Evolutionary conservation across 2,113 vertebrate genomes (phyloP), one percentile per base, ranked within the genome.

Genomic region (Pongo abelii): DNA sequence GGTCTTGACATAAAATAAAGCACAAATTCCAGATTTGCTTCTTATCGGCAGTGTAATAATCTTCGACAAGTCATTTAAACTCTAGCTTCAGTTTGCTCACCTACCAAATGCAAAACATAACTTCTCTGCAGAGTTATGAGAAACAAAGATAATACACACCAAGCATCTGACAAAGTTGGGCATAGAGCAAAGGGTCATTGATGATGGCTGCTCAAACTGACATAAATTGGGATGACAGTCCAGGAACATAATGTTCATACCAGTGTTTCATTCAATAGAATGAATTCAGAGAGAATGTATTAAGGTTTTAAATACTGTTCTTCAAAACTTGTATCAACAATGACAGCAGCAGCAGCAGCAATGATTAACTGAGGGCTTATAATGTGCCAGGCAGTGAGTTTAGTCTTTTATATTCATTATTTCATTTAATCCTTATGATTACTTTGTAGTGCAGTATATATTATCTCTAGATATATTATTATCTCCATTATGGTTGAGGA

Each of bases 361-460:
- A 69, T 85, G 75, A 94, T 85, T 79, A 70, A 78, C 0, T 86
- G n/a, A 94, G 14, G 22, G 48, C 50, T 86, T 90, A 84, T 23
- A 80, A 50, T 77, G 20, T 57, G 55, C 50, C 50, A 93, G 86
- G 22, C 32, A 77, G n/a, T 18, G 61, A 78, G 90, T 93, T 80
- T 77, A 64, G 20, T 91, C 43, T 70, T 91, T 96, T 52, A 78
- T 61, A 27, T 59, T 64, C n/a, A 80, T 84, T 55, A 96, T 85
- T 93, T 96, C n/a, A 84, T 94, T 92, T 93, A 96, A 92, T 83
- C 55, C 14, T 84, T 83, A 79, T 61, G 75, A 72, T 95, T 92
- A 78, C 38, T 89, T 95, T 84, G 35, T 78, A 88, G 88, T 52
- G 61, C n/a, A 93, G 59, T 74, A 64, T 64, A 14, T 30, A 32